Base-by-base conservation (phyloP, 2,888 invertebrate species). In the Eristalis pertinax region DNA sequence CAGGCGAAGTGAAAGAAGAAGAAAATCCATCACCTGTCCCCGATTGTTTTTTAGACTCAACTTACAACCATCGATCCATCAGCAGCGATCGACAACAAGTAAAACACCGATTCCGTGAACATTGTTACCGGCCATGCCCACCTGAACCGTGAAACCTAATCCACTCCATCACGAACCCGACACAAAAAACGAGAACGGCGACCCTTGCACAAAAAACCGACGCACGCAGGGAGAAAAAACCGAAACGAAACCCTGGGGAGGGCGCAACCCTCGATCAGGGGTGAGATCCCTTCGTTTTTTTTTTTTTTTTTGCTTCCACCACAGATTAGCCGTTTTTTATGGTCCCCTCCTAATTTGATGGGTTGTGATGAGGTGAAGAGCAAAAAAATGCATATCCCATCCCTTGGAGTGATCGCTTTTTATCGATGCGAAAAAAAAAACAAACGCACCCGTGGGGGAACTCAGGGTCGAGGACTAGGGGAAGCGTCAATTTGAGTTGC, bases 281-380 rank as follows among this genome's bases (percentile, higher is more conserved):
- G 64, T 70, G 50, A n/a, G 19, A 19, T 50, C 19, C 50, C 50
- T 43, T 38, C 38, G n/a, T 43, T 43, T 43, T 43, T 43, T 15
- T 4, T n/a, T n/a, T n/a, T 19, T 60, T 60, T 60, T 29, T n/a
- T 26, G 60, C 24, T 60, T 60, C 60, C 11, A 80, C 80, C 88
- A 67, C 84, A 88, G 80, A 88, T 84, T 84, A 88, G 88, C 88
- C 80, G 74, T 77, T 88, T 88, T 88, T 88, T 84, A 74, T 79
- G 68, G 58, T 68, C 29, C 15, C 56, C 22, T 67, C 32, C 1
- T 15, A 43, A 41, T 26, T 50, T 62, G 35, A 77, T 64, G 68
- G 67, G 62, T 70, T 67, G 72, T 24, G 67, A 11, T 60, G 73
- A 35, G 58, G 4, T 32, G 15, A 60, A 11, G 15, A 32, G 19